Evolutionary conservation across 2,888 invertebrate genomes (phyloP), one percentile per base, ranked within the genome.

Genomic region (Troides helena): DNA sequence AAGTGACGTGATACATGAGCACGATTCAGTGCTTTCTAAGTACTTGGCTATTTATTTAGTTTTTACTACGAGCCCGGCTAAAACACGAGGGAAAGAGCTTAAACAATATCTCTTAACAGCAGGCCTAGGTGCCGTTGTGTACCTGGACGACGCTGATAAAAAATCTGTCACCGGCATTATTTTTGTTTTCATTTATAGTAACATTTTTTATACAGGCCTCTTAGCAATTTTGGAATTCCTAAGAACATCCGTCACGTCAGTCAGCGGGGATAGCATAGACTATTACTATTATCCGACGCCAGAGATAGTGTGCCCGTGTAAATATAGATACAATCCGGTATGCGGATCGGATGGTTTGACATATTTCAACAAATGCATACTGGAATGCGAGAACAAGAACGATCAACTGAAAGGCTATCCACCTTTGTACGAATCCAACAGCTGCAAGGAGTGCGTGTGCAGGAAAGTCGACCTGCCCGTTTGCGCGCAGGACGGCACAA

Each of bases 401-500:
- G 68, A 67, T 30, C 23, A 39, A 18, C 65, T 62, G 14, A 71
- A 39, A 21, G 72, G 70, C 0, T 50, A 62, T 39, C 46, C 67
- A 4, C 62, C 69, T 0, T 58, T 77, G 8, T 39, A 36, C 6
- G 64, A 57, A 56, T 57, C 21, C 8, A 39, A 73, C 39, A 64
- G 72, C 50, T 79, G 79, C 53, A 67, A 25, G 17, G 67, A 68
- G 12, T 77, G 76, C 25, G 60, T 69, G 10, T 79, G 78, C 61
- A 74, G 73, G 62, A 61, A 74, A 25, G 62, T 78, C 8, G 62
- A 77, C 57, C 59, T 75, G 7, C 79, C 79, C 0, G 82, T 85
- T 0, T 86, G 85, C 60, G 81, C 84, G 3, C 72, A 78, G 4
- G 79, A 84, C n/a, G 76, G 76, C 1, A 36, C 65, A 3, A 80